Conservation (phyloP, 1,140 invertebrate species). For the Anastatus disparis region DNA sequence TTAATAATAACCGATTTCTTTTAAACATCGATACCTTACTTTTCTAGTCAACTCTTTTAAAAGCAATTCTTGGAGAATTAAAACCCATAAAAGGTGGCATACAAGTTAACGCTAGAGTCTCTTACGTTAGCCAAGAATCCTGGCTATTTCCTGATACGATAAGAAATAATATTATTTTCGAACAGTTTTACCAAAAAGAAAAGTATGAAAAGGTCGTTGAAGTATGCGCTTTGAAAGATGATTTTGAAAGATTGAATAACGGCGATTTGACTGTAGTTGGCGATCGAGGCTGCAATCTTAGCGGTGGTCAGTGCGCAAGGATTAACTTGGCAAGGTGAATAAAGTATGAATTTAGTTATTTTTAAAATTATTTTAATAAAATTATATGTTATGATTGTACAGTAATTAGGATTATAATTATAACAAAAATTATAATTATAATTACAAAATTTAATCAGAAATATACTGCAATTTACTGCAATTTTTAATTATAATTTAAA, state of each 20-base stretch:
- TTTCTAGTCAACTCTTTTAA: too few relatives aligned
- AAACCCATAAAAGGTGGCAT: not conserved
- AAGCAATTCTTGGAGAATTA: not conserved
- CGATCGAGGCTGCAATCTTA: not conserved
- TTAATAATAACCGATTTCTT: not conserved
- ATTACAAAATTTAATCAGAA: too few relatives aligned
- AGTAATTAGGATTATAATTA: too few relatives aligned
- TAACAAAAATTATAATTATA: too few relatives aligned
- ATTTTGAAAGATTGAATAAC: not conserved
- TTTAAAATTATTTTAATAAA: too few relatives aligned
- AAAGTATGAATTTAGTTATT: too few relatives aligned
- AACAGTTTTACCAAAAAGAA: conserved; percentile 72
- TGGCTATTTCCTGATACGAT: conserved; percentile 80
- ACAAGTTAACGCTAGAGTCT: conserved; percentile 56
- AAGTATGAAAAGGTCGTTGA: conserved; percentile 66
- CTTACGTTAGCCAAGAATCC: conserved; percentile 80
- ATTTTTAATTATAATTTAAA: too few relatives aligned
- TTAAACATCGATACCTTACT: not conserved
- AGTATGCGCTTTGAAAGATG: not conserved
- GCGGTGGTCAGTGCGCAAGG: not conserved
- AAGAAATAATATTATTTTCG: conserved; percentile 86
- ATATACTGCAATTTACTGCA: too few relatives aligned
- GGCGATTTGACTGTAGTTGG: not conserved
- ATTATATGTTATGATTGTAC: too few relatives aligned
- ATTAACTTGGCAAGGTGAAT: not conserved